Base-by-base conservation (phyloP, 2,888 invertebrate species). In the Bursaphelenchus okinawaensis region DNA sequence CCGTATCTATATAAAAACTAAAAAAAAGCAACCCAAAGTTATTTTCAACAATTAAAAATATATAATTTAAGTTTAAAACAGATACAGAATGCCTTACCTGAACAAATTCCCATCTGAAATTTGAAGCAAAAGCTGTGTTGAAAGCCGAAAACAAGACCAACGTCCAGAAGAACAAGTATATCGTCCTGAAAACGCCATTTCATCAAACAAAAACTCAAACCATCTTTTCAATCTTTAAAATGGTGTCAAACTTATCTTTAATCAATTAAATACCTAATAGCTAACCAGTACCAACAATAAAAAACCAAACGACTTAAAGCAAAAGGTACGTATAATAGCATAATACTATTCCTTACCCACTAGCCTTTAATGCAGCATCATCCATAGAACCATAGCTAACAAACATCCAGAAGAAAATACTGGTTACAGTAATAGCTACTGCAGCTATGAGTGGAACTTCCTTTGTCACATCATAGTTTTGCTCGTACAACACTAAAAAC, bases 41-140 rank as follows among this genome's bases (percentile, higher is more conserved):
- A n/a, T n/a, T n/a, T n/a, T n/a, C n/a, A n/a, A n/a, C n/a, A n/a
- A n/a, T n/a, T n/a, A n/a, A n/a, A n/a, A n/a, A n/a, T n/a, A n/a
- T n/a, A n/a, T n/a, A n/a, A n/a, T n/a, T n/a, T n/a, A n/a, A n/a
- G n/a, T n/a, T n/a, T n/a, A n/a, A n/a, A n/a, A n/a, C n/a, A n/a
- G n/a, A n/a, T n/a, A n/a, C n/a, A n/a, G n/a, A n/a, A n/a, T n/a
- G n/a, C n/a, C n/a, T n/a, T n/a, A n/a, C n/a, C n/a, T n/a, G 12
- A 4, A 40, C 40, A 59, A 29, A 31, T 59, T n/a, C 50, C 60
- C 60, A 50, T 22, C 51, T 19, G 26, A 23, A 50, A 59, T 22
- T 50, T 8, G 19, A 31, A 55, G 28, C 8, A 58, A 59, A 54
- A 12, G 26, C 54, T 3, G 26, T 54, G 54, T 54, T 54, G 19